Conservation (phyloP, 2,797 vertebrate species). For the Threskiornis aethiopicus region DNA sequence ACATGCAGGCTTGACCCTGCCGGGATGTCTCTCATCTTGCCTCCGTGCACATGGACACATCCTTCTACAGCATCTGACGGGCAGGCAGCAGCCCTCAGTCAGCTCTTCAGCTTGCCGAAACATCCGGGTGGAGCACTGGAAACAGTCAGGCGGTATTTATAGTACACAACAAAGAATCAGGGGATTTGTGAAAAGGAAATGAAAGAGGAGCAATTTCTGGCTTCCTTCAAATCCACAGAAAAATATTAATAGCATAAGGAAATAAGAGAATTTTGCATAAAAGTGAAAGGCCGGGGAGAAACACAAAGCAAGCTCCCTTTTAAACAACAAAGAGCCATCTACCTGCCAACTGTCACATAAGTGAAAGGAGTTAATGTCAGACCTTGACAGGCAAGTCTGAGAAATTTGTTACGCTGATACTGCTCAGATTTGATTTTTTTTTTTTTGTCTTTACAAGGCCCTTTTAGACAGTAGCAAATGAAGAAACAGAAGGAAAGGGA, state of each 20-base stretch:
- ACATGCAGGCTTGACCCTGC: not conserved
- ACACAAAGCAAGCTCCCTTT: not conserved
- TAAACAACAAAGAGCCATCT: not conserved
- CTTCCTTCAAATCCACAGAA: not conserved
- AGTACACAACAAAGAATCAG: not conserved
- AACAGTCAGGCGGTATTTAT: not conserved
- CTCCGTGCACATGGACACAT: fast-evolving
- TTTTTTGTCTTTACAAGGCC: not conserved
- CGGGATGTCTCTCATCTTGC: not conserved
- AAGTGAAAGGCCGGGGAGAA: not conserved
- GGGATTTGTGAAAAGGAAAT: not conserved
- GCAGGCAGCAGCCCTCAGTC: not conserved
- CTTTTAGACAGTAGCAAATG: not conserved
- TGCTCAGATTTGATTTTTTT: not conserved
- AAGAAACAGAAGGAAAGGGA: not conserved
- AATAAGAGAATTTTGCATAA: not conserved
- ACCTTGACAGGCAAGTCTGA: not conserved
- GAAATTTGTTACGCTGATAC: not conserved
- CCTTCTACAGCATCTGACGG: not conserved
- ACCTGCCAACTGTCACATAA: not conserved
- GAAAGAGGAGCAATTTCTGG: not conserved
- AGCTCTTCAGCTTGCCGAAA: not conserved
- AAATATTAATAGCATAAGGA: not conserved
- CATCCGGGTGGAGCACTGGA: not conserved
- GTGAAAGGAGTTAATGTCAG: not conserved